A percentile compares a stretch with the other conserved stretches of the same genome.
These are phyloP conservation scores for Tiliqua scincoides DNA, from an alignment of 2,113 vertebrate genomes.

Conservation along the genomic window DNA sequence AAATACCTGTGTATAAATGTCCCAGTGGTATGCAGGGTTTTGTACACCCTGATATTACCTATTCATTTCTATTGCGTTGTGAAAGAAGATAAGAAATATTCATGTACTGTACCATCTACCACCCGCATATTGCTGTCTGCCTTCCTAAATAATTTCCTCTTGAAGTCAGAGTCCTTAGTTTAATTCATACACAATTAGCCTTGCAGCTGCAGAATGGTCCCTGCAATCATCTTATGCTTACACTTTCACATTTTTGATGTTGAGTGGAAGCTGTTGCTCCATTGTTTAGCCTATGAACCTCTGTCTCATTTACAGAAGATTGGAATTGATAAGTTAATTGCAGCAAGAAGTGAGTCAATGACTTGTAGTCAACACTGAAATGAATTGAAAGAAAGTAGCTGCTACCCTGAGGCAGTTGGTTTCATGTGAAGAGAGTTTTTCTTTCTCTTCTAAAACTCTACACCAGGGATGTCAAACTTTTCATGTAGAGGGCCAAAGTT, in stretches of 20 bases:
- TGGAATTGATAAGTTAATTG: constrained; percentile 35
- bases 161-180: neutral
- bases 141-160: neutral
- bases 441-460: neutral
- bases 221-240: neutral
- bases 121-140: neutral
- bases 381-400: constrained; percentile 13
- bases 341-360: neutral
- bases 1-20: constrained; percentile 7
- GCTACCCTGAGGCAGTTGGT: constrained; percentile 12
- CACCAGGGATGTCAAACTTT: too few relatives aligned
- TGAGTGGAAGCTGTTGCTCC: constrained; percentile 13
- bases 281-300: constrained; percentile 20
- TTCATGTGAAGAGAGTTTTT: constrained; percentile 6
- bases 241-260: neutral
- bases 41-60: neutral
- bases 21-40: neutral
- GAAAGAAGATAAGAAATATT: neutral
- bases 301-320: constrained; percentile 17
- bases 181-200: constrained; percentile 18
- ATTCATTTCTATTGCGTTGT: neutral
- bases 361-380: constrained; percentile 14
- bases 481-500: too few relatives aligned
- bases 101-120: neutral
- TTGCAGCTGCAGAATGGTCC: neutral